Evolutionary conservation across 2,888 invertebrate species (phyloP), one percentile per base, ranked within the genome.

Genomic region (Pammene fasciana): DNA sequence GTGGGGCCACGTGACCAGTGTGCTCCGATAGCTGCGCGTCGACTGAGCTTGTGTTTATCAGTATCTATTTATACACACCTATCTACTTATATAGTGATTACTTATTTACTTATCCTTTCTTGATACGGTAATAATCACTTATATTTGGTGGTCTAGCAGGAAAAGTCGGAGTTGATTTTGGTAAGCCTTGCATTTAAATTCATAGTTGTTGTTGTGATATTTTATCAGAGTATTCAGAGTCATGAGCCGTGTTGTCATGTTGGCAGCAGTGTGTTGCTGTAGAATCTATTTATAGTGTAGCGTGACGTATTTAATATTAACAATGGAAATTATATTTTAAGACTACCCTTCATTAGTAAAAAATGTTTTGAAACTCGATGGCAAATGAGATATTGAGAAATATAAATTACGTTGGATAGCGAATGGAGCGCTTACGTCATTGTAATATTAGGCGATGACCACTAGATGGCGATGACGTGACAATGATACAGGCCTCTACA

Each of bases 1-100:
- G 79, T 71, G 79, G 68, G 73, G 78, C 78, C 83, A 76, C 81
- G 82, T 82, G 85, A 84, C 75, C 64, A 77, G 80, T 79, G 74
- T 75, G 78, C 73, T 70, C 70, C 54, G 67, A 56, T 71, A 64
- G 59, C 64, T 48, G 43, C 14, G 52, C 43, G 26, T 56, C 18
- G 61, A n/a, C 57, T 38, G 38, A 14, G 65, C 45, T 46, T 26
- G 45, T 52, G 57, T 36, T 46, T 68, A 65, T 46, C 70, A 54
- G 52, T 18, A 48, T 50, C 36, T n/a, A 48, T 50, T 41, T 60
- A 16, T 26, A 36, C 11, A 13, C 14, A 38, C 10, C 9, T 13
- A 43, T 26, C 38, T n/a, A n/a, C n/a, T n/a, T n/a, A n/a, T 38
- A 18, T 8, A 60, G 46, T 65, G 65, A 45, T 56, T 34, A 65